Evolutionary conservation across 2,888 invertebrate genomes (phyloP).

Genomic region (Melieria crassipennis): DNA sequence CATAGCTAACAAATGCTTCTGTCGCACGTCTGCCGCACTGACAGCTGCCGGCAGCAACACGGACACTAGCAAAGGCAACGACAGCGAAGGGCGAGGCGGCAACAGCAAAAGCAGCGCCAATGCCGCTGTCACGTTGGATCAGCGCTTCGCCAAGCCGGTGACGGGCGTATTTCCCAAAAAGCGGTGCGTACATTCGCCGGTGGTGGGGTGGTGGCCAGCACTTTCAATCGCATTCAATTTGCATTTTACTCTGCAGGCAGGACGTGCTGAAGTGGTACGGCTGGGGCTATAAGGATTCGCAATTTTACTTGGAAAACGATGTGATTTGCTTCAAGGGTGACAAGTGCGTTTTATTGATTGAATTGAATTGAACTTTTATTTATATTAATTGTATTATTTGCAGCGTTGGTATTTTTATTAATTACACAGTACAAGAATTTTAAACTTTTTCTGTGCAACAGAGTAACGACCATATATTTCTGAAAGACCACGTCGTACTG

Average conservation of each 20-base stretch:
- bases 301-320: slow-evolving; percentile 77
- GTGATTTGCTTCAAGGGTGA: slow-evolving; percentile 82
- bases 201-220: background rate
- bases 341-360: slow-evolving; percentile 70
- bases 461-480: no score
- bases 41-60: background rate
- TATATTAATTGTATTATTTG: no score
- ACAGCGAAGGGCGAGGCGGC: slow-evolving; percentile 2
- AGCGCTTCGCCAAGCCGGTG: slow-evolving; percentile 55
- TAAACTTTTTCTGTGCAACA: no score
- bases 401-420: no score
- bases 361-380: no score
- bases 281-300: slow-evolving; percentile 98
- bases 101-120: background rate
- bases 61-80: slow-evolving; percentile 9
- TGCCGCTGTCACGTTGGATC: slow-evolving; percentile 51
- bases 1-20: slow-evolving; percentile 30
- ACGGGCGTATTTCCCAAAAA: slow-evolving; percentile 61
- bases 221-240: slow-evolving; percentile 5
- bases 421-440: no score
- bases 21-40: background rate
- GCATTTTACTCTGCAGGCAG: slow-evolving; percentile 73
- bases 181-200: slow-evolving; percentile 51
- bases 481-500: no score
- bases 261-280: slow-evolving; percentile 97